phyloP scores from a whole-genome alignment of 2,888 invertebrate genomes.

The Hemicrepidius hirtus region DNA sequence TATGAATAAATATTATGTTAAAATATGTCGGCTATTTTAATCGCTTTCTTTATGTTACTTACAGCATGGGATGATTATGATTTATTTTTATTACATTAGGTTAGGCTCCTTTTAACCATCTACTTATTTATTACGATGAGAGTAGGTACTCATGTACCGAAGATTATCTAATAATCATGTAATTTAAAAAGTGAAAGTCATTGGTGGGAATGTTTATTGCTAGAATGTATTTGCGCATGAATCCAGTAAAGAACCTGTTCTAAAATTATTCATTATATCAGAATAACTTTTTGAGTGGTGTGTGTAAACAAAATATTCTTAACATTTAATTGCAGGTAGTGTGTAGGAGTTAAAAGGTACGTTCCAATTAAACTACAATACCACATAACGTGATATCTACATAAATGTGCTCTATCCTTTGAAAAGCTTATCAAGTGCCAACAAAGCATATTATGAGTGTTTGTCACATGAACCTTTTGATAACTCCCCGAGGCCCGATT shows the following conservation, averaged over 20 bases:
- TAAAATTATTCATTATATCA: conserved; percentile 26
- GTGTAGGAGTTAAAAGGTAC: background rate
- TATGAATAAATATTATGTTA: too few relatives aligned
- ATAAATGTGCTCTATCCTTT: background rate
- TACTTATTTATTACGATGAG: background rate
- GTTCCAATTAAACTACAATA: background rate
- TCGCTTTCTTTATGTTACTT: too few relatives aligned
- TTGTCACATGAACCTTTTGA: conserved; percentile 49
- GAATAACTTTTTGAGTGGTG: background rate
- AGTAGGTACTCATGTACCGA: background rate
- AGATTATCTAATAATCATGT: too few relatives aligned
- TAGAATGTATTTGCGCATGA: conserved; percentile 15
- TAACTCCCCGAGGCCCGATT: conserved; percentile 57
- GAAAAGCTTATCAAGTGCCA: conserved; percentile 32
- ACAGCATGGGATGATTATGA: too few relatives aligned
- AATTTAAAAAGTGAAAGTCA: conserved; percentile 32
- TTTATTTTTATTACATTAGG: too few relatives aligned
- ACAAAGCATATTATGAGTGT: conserved; percentile 43
- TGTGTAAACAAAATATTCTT: background rate
- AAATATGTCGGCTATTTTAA: too few relatives aligned
- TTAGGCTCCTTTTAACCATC: too few relatives aligned
- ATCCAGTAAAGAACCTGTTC: conserved; percentile 17
- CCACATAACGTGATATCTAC: background rate
- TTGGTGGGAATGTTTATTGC: conserved; percentile 12
- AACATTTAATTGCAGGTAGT: background rate